Evolutionary conservation across 2,888 invertebrate genomes (phyloP).

Genomic region (Pristionchus arcanus): DNA sequence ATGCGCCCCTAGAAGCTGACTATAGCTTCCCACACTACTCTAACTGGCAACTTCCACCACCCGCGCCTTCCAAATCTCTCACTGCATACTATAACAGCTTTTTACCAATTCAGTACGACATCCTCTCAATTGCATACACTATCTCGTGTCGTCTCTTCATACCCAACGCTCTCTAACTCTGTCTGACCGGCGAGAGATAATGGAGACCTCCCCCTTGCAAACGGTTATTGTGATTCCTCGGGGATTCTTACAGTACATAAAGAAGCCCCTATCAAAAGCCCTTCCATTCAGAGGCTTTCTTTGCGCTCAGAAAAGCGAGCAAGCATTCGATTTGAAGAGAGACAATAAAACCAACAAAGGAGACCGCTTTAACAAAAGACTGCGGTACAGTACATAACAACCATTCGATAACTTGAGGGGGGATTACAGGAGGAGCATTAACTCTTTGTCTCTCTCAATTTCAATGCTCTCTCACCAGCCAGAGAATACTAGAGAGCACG

Average conservation of each 20-base stretch:
- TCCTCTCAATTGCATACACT: constrained; percentile 6
- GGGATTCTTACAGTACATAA: constrained; percentile 8
- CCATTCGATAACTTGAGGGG: neutral
- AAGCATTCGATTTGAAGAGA: neutral
- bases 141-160: neutral
- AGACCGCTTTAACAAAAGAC: neutral
- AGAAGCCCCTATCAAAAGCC: neutral
- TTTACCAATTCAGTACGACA: constrained; percentile 41
- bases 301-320: neutral
- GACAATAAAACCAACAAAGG: neutral
- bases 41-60: constrained; percentile 19
- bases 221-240: neutral
- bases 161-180: neutral
- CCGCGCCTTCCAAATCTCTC: constrained; percentile 33
- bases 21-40: constrained; percentile 35
- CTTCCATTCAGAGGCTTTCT: neutral
- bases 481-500: neutral
- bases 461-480: neutral
- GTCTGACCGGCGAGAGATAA: neutral
- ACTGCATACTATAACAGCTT: constrained; percentile 50
- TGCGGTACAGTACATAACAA: neutral
- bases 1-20: neutral
- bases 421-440: neutral
- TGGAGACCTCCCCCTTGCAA: neutral
- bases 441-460: neutral